Base-by-base conservation (phyloP, 2,888 invertebrate species). In the Sphaeridia pumilis region DNA sequence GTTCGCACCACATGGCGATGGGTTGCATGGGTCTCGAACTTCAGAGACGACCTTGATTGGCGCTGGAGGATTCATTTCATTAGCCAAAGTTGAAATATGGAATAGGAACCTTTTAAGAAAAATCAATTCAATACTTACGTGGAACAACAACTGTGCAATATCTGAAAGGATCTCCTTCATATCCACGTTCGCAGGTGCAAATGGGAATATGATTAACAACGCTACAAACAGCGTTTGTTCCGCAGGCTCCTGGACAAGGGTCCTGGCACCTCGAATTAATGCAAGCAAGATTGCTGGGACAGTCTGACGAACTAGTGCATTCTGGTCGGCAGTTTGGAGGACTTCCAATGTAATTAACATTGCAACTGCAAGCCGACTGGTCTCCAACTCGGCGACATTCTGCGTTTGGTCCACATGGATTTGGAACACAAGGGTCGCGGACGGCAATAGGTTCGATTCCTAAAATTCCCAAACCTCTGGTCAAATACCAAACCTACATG, bases 211-310 rank as follows among this genome's bases (percentile, higher is more conserved):
- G 61, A 27, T 57, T 58, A 31, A 59, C 52, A 1, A 48, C 50
- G n/a, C 41, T 48, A 42, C 61, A 61, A 57, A 79, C 73, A 2
- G 85, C 54, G 7, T 31, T 21, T 4, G 44, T 17, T 84, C 83
- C 70, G 89, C 80, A 80, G 1, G 77, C 74, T 46, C 76, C 77
- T 12, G 63, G 60, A 22, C 66, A 69, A 24, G 69, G 70, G 55
- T 68, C 67, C 10, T 53, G 27, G 42, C 65, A 65, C 58, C 67
- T 67, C 38, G 67, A 65, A 21, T 65, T 65, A 44, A 87, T 76
- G 65, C 92, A 92, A 20, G 89, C 87, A 63, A 82, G 79, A 54
- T 87, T 84, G 34, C 77, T 69, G 24, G 84, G 78, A 71, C 90
- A 92, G 72, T 89, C 88, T 2, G 84, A 83, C 25, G 47, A 38